Evolutionary conservation across 2,888 invertebrate genomes (phyloP).

Genomic region (Gymnosoma rotundatum): DNA sequence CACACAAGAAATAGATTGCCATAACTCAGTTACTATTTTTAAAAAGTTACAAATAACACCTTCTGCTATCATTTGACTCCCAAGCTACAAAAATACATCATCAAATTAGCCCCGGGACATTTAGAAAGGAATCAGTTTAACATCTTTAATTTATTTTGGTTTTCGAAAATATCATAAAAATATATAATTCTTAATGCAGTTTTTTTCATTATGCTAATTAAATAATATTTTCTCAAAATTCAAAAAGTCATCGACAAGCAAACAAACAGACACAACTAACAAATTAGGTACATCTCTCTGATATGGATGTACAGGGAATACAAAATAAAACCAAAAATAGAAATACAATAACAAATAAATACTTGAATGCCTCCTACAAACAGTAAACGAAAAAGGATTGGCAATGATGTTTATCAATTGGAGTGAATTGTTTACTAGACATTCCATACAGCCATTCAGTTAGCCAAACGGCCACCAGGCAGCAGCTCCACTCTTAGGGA

Average conservation of each 20-base stretch:
- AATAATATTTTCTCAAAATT: constrained; percentile 51
- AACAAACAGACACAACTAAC: constrained; percentile 17
- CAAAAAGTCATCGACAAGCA: constrained; percentile 13
- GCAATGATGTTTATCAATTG: constrained; percentile 70
- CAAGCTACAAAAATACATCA: constrained; percentile 62
- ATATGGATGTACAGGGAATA: constrained; percentile 22
- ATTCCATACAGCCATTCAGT: constrained; percentile 41
- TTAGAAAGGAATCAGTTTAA: constrained; percentile 77
- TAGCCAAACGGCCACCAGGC: constrained; percentile 53
- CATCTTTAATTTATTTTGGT: constrained; percentile 9
- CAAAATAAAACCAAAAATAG: constrained; percentile 10
- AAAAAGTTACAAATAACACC: not conserved
- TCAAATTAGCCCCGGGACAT: constrained; percentile 74
- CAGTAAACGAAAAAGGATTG: constrained; percentile 70
- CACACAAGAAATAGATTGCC: no score
- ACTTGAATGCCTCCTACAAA: constrained; percentile 58
- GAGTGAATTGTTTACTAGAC: constrained; percentile 66
- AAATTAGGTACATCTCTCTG: constrained; percentile 42
- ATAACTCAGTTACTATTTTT: not conserved
- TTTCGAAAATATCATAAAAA: constrained; percentile 26
- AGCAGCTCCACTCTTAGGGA: constrained; percentile 47
- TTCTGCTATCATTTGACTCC: constrained; percentile 46
- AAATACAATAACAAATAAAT: constrained; percentile 45
- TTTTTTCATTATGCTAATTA: constrained; percentile 68
- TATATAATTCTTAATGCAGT: constrained; percentile 68